phyloP scores from a whole-genome alignment of 2,113 vertebrate genomes.

The Phrynocephalus versicolor region DNA sequence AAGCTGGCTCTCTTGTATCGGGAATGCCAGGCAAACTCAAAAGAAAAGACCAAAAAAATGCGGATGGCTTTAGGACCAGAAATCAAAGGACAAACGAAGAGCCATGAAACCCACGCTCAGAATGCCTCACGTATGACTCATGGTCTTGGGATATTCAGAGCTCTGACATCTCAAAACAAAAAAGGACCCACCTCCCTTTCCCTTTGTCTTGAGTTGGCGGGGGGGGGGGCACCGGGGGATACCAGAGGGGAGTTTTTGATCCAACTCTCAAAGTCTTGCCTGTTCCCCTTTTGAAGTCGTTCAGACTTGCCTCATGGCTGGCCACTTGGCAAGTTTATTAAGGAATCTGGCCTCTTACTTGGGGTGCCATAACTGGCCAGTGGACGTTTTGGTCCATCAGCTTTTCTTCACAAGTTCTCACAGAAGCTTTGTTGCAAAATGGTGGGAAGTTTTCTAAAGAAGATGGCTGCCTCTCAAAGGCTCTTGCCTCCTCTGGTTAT shows the following conservation, averaged over 20 bases:
- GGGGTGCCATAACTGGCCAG: background rate
- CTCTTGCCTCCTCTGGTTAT: background rate
- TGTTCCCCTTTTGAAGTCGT: background rate
- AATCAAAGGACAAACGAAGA: background rate
- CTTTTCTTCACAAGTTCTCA: background rate
- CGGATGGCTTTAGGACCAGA: background rate
- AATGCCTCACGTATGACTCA: background rate
- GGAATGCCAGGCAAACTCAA: background rate
- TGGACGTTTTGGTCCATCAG: background rate
- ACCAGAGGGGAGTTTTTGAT: background rate
- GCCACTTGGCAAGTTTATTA: background rate
- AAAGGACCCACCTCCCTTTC: background rate
- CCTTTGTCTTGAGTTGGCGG: slow-evolving; percentile 1
- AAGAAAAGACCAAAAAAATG: no score
- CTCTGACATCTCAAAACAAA: no score
- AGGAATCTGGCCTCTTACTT: background rate
- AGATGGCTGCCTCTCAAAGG: slow-evolving; percentile 56
- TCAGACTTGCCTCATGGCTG: background rate
- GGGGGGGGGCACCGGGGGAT: background rate
- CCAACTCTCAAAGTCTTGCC: background rate
- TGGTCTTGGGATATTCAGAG: background rate
- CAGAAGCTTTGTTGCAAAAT: slow-evolving; percentile 48
- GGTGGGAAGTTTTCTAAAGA: slow-evolving; percentile 49
- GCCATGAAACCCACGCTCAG: background rate
- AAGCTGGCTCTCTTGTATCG: background rate